These are phyloP conservation scores for Diplazon laetatorius DNA, from an alignment of 2,888 invertebrate species.

Conservation along the genomic window DNA sequence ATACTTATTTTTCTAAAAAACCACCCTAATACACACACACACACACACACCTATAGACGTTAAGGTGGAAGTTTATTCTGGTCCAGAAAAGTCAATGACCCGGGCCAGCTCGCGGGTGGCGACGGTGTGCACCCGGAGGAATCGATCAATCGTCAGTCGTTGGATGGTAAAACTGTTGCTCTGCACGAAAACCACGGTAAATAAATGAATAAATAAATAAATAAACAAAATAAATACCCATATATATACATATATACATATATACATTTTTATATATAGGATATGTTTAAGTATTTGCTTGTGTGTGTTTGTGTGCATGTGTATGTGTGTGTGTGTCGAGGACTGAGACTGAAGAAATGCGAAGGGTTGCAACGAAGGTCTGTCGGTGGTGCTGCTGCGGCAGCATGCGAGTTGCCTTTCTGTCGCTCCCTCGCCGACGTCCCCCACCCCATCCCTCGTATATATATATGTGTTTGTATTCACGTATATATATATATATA, in stretches of 20 bases:
- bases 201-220: constrained; percentile 52
- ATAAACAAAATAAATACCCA: constrained; percentile 47
- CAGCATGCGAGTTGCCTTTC: constrained; percentile 16
- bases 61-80: constrained; percentile 55
- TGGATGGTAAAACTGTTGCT: constrained; percentile 54
- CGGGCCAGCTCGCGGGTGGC: constrained; percentile 19
- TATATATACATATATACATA: constrained; percentile 49
- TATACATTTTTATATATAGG: no score
- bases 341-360: constrained; percentile 43
- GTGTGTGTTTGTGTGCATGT: neutral
- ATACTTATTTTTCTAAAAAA: no score
- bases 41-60: neutral
- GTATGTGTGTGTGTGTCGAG: neutral
- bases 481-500: neutral
- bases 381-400: constrained; percentile 13
- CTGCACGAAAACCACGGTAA: constrained; percentile 52
- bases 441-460: constrained; percentile 3
- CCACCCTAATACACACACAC: no score
- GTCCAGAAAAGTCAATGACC: constrained; percentile 64
- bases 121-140: constrained; percentile 33
- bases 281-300: neutral
- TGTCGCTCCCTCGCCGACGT: constrained; percentile 24
- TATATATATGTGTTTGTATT: constrained; percentile 6
- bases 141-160: constrained; percentile 60
- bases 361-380: constrained; percentile 29